Percentiles rank a stretch among this genome's conserved stretches.
Conservation (phyloP, 2,888 invertebrate species). For the Pemphredon lugubris region DNA sequence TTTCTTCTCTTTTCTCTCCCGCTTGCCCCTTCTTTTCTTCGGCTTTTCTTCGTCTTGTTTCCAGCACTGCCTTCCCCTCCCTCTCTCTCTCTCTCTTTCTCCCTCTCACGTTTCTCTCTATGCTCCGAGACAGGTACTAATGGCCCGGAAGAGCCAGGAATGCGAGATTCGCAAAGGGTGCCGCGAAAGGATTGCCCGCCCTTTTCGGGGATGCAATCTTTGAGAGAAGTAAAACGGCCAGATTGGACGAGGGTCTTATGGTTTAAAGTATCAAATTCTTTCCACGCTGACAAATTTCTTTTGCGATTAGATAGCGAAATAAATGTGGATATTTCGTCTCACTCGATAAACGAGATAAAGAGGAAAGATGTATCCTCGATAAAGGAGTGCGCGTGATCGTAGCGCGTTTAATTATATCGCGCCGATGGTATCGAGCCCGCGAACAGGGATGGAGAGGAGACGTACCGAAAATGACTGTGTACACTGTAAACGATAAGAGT, state of each 20-base stretch:
- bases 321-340: background rate
- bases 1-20: conserved; percentile 3
- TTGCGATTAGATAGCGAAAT: conserved; percentile 42
- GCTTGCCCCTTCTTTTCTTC: conserved; percentile 12
- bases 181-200: conserved; percentile 57
- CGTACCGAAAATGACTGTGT: background rate
- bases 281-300: conserved; percentile 26
- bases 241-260: conserved; percentile 29
- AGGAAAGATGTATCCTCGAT: conserved; percentile 16
- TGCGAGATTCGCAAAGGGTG: conserved; percentile 57
- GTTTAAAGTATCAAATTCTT: conserved; percentile 25
- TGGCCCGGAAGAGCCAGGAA: conserved; percentile 62
- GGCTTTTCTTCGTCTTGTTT: conserved; percentile 28
- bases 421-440: background rate
- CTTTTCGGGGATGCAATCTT: conserved; percentile 43
- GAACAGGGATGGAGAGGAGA: background rate
- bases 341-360: conserved; percentile 13
- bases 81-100: too few relatives aligned
- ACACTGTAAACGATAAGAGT: background rate
- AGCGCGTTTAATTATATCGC: conserved; percentile 31
- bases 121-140: conserved; percentile 66
- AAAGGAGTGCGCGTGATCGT: conserved; percentile 3
- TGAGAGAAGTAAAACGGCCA: conserved; percentile 24
- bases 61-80: conserved; percentile 22
- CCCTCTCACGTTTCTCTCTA: too few relatives aligned